These are phyloP conservation scores for Drosophila teissieri DNA, from an alignment of 1,140 invertebrate genomes.

Conservation along the genomic window DNA sequence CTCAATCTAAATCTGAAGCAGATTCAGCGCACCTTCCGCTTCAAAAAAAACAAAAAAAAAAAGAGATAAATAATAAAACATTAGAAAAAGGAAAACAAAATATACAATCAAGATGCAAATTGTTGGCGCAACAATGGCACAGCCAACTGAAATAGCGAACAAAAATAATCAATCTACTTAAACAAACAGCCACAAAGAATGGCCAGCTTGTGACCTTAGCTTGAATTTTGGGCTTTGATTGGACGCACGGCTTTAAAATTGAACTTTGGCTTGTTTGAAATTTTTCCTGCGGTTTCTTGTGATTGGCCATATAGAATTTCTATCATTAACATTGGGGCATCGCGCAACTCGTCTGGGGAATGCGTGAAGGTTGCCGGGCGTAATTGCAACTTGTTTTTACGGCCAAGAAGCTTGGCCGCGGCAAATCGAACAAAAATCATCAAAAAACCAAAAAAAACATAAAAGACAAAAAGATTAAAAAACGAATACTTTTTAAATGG, in stretches of 20 bases:
- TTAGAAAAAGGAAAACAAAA: constrained; percentile 8
- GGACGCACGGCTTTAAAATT: constrained; percentile 23
- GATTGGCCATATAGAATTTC: constrained; percentile 64
- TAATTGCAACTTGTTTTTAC: constrained; percentile 65
- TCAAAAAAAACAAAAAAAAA: constrained; percentile 56
- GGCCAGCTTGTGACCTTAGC: constrained; percentile 65
- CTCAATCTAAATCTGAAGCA: constrained; percentile 18
- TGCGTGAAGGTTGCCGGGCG: constrained; percentile 71
- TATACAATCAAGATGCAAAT: constrained; percentile 79
- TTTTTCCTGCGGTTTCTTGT: constrained; percentile 42
- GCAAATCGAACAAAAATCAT: constrained; percentile 24
- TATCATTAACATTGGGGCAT: constrained; percentile 62
- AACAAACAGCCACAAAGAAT: constrained; percentile 57
- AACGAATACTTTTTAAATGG: constrained; percentile 75
- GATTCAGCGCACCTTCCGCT: constrained; percentile 63
- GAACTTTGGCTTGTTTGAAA: constrained; percentile 38
- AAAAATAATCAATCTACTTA: constrained; percentile 77
- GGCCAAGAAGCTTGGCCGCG: constrained; percentile 30
- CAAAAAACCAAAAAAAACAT: constrained; percentile 1
- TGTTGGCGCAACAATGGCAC: constrained; percentile 65
- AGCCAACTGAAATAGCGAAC: constrained; percentile 46
- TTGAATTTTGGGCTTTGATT: constrained; percentile 61
- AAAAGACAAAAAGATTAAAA: constrained; percentile 11
- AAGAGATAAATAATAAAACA: constrained; percentile 31
- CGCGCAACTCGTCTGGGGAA: constrained; percentile 59